Base-by-base conservation (phyloP, 2,113 vertebrate species). In the Actinemys pallida region DNA sequence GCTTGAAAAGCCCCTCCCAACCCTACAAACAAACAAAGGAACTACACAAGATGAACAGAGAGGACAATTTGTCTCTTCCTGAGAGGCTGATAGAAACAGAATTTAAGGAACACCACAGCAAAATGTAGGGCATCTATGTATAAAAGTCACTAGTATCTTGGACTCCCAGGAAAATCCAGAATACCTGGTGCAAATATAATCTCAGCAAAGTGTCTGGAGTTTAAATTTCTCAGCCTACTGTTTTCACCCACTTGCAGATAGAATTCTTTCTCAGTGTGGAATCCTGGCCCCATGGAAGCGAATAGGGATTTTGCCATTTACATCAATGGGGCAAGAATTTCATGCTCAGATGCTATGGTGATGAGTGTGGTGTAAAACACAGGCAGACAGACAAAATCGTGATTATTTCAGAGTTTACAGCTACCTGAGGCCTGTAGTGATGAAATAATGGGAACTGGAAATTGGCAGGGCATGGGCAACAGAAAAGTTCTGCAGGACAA, bases 391-490 rank as follows among this genome's bases (percentile, higher is more conserved):
- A 96, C 72, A 94, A 96, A 54, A 89, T n/a, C 0, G 0, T 47
- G 53, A 84, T 6, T 94, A 81, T 92, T 90, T 81, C 29, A 89
- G 90, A 89, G 78, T 57, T 89, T 87, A 83, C 35, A 54, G 80
- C 31, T 69, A 83, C 16, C 50, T 91, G 86, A 76, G 84, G 85
- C 20, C 31, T 35, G 27, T 1, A 65, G 31, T 65, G 31, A 42
- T 82, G n/a, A 88, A 93, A 94, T 8, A 5, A 62, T 84, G 31
- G 20, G 47, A 94, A 89, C 2, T 1, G 76, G 82, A 94, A 86
- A 86, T 80, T 53, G 31, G 81, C 91, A 94, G 59, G 20, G 65
- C 91, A 89, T 31, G 10, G 54, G 95, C 17, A 93, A 91, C 13
- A 10, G 90, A 84, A n/a, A 83, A 76, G 11, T 88, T 93, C 59